Evolutionary conservation across 2,113 vertebrate species (phyloP), one percentile per base, ranked within the genome.

Genomic region (Setophaga petechia): DNA sequence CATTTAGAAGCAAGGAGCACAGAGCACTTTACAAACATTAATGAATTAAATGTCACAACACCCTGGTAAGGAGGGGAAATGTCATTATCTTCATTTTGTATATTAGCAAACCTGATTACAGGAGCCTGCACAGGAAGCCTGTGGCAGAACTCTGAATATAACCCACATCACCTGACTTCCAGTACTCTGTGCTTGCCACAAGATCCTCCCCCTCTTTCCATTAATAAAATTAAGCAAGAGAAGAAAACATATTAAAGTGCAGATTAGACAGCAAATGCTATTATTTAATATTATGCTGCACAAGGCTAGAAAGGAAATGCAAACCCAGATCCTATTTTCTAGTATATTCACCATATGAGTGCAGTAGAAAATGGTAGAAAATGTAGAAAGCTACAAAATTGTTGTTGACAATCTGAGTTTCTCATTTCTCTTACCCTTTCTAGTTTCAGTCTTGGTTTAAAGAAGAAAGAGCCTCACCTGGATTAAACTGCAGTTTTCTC

Each of bases 31-130:
- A 95, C 92, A 96, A 95, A 94, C 88, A 94, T 93, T 94, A 96
- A 95, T 95, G 54, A 96, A 95, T 89, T 93, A 96, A 96, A 66
- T 96, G 85, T 93, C 92, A 93, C 88, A 96, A 96, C 94, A 93
- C 92, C 49, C 83, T 75, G 28, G 44, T 61, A 90, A 90, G 69
- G 41, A 95, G 51, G 76, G 80, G 73, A 95, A 96, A 96, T 95
- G 73, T 79, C 74, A 94, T 96, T 94, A 96, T 72, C 74, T 87
- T 94, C 37, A 79, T 96, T 92, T 89, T 65, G 78, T 88, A 16
- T 95, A 82, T 93, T 89, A 92, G 79, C 90, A 94, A 96, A 94
- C 52, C 37, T 87, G 92, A 96, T 97, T 96, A 94, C n/a, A 93
- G 72, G 68, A 94, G 88, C 71, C 79, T 74, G 86, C 93, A 95